phyloP scores from a whole-genome alignment of 1,140 invertebrate species.

The Trialeurodes vaporariorum region DNA sequence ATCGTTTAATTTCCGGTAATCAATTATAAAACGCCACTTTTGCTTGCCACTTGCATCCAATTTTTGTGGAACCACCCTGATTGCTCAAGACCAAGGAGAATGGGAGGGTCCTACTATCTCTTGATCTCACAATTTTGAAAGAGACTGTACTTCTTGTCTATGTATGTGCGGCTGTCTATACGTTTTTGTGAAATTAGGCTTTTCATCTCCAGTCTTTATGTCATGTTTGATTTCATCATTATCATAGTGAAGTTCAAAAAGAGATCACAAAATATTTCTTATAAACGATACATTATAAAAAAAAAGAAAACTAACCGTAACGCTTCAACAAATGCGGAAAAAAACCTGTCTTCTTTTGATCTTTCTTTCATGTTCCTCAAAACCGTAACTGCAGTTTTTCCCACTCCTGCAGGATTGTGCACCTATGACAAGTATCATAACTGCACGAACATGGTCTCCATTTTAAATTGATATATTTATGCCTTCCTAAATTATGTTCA shows the following conservation, averaged over 20 bases:
- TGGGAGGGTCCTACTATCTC: constrained; percentile 12
- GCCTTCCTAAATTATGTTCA: too few species aligned
- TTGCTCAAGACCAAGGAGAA: constrained; percentile 15
- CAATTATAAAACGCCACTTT: constrained; percentile 31
- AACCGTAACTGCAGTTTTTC: too few species aligned
- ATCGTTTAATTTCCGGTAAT: constrained; percentile 31
- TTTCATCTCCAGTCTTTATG: constrained; percentile 18
- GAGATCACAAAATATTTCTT: too few species aligned
- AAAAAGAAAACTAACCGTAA: too few species aligned
- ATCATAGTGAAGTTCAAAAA: constrained; percentile 13
- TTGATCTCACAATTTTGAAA: constrained; percentile 23
- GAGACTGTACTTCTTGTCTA: constrained; percentile 29
- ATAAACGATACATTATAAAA: too few species aligned
- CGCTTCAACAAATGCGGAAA: too few species aligned
- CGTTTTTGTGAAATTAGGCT: constrained; percentile 23
- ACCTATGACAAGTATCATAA: too few species aligned
- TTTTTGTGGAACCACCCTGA: constrained; percentile 18
- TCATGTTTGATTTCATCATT: constrained; percentile 24
- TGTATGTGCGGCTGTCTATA: constrained; percentile 31
- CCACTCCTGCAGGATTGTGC: too few species aligned
- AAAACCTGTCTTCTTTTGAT: too few species aligned
- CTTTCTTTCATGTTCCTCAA: too few species aligned
- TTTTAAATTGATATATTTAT: too few species aligned
- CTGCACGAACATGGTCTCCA: too few species aligned
- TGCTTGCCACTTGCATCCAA: constrained; percentile 14